Evolutionary conservation across 2,888 invertebrate genomes (phyloP).

Genomic region (Holacanthella duospinosa): DNA sequence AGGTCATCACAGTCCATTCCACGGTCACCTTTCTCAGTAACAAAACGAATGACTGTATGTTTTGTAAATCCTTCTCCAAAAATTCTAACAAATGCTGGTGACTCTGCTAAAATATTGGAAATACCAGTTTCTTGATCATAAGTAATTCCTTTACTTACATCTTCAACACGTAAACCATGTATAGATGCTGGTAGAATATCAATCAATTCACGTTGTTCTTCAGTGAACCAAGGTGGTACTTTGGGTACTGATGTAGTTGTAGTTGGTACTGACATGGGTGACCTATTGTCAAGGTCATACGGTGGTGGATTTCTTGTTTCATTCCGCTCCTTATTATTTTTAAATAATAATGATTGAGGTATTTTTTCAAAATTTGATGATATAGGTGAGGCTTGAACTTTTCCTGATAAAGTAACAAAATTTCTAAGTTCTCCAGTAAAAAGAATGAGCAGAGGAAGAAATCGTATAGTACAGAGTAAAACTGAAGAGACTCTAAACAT

Average conservation of each 20-base stretch:
- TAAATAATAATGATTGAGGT: no score
- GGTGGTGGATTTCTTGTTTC: no score
- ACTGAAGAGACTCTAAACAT: no score
- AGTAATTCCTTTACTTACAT: conserved; percentile 30
- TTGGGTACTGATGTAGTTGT: background rate
- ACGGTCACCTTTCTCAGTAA: conserved; percentile 26
- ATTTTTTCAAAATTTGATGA: no score
- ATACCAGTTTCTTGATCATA: conserved; percentile 48
- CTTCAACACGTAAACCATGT: conserved; percentile 32
- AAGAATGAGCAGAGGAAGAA: no score
- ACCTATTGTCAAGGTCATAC: background rate
- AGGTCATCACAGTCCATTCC: conserved; percentile 34
- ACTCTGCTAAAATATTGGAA: conserved; percentile 56
- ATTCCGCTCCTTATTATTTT: no score
- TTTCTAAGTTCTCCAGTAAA: no score
- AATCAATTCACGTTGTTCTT: background rate
- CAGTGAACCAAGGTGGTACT: background rate
- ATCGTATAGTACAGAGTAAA: no score
- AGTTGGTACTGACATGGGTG: background rate
- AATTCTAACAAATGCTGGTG: conserved; percentile 54
- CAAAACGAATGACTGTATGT: conserved; percentile 44
- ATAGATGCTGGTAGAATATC: conserved; percentile 19
- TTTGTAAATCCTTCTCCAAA: conserved; percentile 61
- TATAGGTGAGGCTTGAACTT: no score
- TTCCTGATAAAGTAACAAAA: no score